phyloP scores from a whole-genome alignment of 2,888 invertebrate genomes.

The Drosophila ustulata region DNA sequence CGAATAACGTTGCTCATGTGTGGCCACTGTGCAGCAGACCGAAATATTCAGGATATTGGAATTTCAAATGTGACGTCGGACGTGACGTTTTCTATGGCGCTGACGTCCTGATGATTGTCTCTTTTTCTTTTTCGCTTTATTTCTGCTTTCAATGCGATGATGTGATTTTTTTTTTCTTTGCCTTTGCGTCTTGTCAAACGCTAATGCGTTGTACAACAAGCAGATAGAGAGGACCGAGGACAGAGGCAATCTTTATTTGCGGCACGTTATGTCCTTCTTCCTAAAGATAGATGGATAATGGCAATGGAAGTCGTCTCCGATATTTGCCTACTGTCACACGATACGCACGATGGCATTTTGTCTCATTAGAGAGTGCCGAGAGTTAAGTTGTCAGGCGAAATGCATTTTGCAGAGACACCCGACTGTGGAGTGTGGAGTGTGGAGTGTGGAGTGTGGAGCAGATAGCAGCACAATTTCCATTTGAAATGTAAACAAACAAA shows the following conservation, averaged over 20 bases:
- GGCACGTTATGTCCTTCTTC: slow-evolving; percentile 54
- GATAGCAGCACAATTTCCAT: slow-evolving; percentile 65
- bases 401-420: slow-evolving; percentile 51
- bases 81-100: slow-evolving; percentile 49
- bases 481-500: slow-evolving; percentile 72
- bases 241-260: slow-evolving; percentile 62
- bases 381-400: slow-evolving; percentile 14
- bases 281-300: slow-evolving; percentile 31
- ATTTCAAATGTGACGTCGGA: slow-evolving; percentile 58
- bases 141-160: slow-evolving; percentile 16
- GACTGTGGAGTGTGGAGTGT: too few relatives aligned
- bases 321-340: slow-evolving; percentile 58
- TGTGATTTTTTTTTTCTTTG: slow-evolving; percentile 4
- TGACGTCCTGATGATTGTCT: slow-evolving; percentile 52
- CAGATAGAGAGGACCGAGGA: not conserved
- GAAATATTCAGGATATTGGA: slow-evolving; percentile 60
- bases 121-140: not conserved
- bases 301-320: slow-evolving; percentile 37
- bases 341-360: slow-evolving; percentile 52
- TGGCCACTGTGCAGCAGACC: slow-evolving; percentile 36
- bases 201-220: slow-evolving; percentile 56
- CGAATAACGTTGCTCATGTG: slow-evolving; percentile 14
- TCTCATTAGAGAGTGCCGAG: slow-evolving; percentile 52
- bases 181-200: slow-evolving; percentile 45
- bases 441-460: not conserved